phyloP scores from a whole-genome alignment of 2,888 invertebrate genomes.

The Lasius platythorax region DNA sequence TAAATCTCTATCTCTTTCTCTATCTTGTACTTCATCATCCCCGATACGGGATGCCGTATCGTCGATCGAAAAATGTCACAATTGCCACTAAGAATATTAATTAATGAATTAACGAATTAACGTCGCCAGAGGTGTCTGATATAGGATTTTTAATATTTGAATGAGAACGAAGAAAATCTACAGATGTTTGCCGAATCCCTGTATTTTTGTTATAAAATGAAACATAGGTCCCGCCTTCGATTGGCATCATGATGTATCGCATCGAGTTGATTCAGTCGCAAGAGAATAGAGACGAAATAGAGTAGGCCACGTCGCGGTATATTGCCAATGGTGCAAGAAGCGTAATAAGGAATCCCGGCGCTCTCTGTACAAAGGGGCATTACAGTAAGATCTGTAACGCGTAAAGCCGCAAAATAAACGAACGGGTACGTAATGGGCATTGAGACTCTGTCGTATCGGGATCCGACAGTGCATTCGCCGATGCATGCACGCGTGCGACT shows the following conservation, averaged over 20 bases:
- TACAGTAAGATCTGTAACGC: constrained; percentile 72
- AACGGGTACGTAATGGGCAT: constrained; percentile 71
- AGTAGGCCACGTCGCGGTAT: constrained; percentile 58
- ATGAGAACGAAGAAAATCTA: too few species aligned
- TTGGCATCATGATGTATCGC: not conserved
- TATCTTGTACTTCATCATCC: not conserved
- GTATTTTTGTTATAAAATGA: not conserved
- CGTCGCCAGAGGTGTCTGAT: not conserved
- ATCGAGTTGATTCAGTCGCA: constrained; percentile 21
- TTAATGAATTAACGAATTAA: not conserved
- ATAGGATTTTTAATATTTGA: not conserved
- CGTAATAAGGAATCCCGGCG: constrained; percentile 69
- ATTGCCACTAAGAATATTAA: not conserved
- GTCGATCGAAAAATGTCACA: not conserved
- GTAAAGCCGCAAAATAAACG: constrained; percentile 75
- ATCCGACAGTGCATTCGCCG: constrained; percentile 57
- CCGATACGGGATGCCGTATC: too few species aligned
- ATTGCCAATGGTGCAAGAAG: constrained; percentile 67
- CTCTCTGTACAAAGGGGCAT: constrained; percentile 72
- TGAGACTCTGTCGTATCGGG: constrained; percentile 58
- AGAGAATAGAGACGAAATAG: constrained; percentile 37
- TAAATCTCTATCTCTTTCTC: not conserved
- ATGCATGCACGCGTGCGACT: constrained; percentile 72
- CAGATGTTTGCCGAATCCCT: not conserved
- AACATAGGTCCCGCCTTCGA: not conserved